Base-by-base conservation (phyloP, 2,888 invertebrate genomes). In the Habrosyne pyritoides region DNA sequence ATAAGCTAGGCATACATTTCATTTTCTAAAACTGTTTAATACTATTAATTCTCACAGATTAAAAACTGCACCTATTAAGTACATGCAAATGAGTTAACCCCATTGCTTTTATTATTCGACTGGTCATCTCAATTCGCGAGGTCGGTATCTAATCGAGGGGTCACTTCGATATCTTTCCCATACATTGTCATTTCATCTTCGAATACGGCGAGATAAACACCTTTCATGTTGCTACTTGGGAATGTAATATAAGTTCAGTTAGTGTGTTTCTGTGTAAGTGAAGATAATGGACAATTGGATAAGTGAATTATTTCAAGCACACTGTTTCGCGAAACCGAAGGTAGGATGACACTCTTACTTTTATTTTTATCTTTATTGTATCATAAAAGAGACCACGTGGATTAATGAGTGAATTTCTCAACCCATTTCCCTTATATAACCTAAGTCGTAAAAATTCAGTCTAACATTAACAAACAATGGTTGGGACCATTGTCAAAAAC, bases 251-350 rank as follows among this genome's bases (percentile, higher is more conserved):
- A 51, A 46, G 52, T 66, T 60, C 33, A 56, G 55, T 55, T 54
- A 50, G 47, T 53, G 59, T 53, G 53, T 56, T 26, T 54, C 8
- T 42, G 36, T 62, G 54, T 54, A 52, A n/a, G 30, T 55, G 30
- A 30, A 54, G 58, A 65, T 63, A n/a, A 93, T 93, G 92, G 89
- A 92, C 56, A 84, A 91, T 79, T 93, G 93, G 93, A 93, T 93
- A 61, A 81, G 91, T 53, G 83, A 92, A 67, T 79, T 93, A 54
- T 93, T 93, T 69, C 93, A 93, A 60, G 71, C 89, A n/a, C 88
- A 84, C 47, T 77, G 83, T 2, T 83, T 87, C 58, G 75, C 62
- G 53, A 91, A 87, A 62, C 81, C 87, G 10, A 91, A 89, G 89
- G 92, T 92, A 81, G 57, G 42, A 42, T 8, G 0, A 7, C 2